phyloP scores from a whole-genome alignment of 2,888 invertebrate species.

The Galerucella pusilla region DNA sequence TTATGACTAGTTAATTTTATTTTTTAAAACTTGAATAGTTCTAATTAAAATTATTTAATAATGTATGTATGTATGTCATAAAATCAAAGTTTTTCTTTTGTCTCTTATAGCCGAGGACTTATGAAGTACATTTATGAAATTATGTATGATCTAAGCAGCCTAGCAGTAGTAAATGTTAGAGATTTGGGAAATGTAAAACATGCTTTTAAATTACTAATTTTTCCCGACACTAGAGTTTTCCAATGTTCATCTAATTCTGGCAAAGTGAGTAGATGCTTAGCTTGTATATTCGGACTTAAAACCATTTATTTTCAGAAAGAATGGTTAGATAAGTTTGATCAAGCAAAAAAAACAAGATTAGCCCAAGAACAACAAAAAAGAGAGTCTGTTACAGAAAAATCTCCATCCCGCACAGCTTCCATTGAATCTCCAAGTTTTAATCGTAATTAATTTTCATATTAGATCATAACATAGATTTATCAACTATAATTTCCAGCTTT shows the following conservation, averaged over 20 bases:
- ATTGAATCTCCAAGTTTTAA: slow-evolving; percentile 64
- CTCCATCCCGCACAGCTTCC: slow-evolving; percentile 65
- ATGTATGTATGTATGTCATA: too few species aligned
- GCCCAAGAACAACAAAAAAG: slow-evolving; percentile 70
- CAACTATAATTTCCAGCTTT: slow-evolving; percentile 57
- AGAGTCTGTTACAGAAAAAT: slow-evolving; percentile 62
- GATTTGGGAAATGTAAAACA: slow-evolving; percentile 91
- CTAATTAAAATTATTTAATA: too few species aligned
- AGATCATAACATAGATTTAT: not conserved
- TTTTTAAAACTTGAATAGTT: not conserved
- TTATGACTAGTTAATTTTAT: not conserved
- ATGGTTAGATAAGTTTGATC: slow-evolving; percentile 93
- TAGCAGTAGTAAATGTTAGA: slow-evolving; percentile 94
- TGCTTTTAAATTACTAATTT: slow-evolving; percentile 93
- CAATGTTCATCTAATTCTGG: slow-evolving; percentile 83
- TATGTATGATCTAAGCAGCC: slow-evolving; percentile 85
- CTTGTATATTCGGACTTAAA: too few species aligned
- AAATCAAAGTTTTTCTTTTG: not conserved
- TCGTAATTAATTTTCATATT: slow-evolving; percentile 54
- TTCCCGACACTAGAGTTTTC: slow-evolving; percentile 92
- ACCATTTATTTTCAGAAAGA: slow-evolving; percentile 76
- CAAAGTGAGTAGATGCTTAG: slow-evolving; percentile 55
- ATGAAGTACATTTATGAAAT: slow-evolving; percentile 87
- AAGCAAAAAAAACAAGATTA: slow-evolving; percentile 85
- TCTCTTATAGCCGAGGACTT: slow-evolving; percentile 72